Conservation (phyloP, 2,888 invertebrate genomes). For the Orchestes rusci region DNA sequence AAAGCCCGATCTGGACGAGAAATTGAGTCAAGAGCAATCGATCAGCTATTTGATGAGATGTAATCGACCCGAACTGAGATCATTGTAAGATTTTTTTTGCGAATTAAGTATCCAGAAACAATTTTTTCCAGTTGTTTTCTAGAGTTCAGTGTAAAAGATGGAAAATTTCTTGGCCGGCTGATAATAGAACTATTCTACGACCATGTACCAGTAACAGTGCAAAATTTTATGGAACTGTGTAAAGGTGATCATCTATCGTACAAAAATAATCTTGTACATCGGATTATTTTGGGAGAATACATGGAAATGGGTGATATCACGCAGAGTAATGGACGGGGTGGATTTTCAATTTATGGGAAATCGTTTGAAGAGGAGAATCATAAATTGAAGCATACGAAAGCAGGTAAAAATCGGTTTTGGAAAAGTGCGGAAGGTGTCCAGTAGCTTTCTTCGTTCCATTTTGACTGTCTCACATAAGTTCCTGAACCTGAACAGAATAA, state of each 20-base stretch:
- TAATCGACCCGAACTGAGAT: slow-evolving; percentile 21
- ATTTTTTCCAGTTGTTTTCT: slow-evolving; percentile 37
- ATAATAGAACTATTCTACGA: slow-evolving; percentile 42
- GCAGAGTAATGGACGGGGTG: slow-evolving; percentile 46
- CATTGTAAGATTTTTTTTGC: slow-evolving; percentile 25
- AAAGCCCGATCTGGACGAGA: slow-evolving; percentile 33
- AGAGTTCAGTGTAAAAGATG: slow-evolving; percentile 39
- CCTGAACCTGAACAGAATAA: too few species aligned
- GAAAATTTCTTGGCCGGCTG: slow-evolving; percentile 38
- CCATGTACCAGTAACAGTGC: slow-evolving; percentile 40
- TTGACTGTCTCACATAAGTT: too few species aligned
- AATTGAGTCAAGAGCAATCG: slow-evolving; percentile 33
- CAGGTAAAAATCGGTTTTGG: slow-evolving; percentile 40
- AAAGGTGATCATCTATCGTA: slow-evolving; percentile 35
- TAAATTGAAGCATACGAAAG: slow-evolving; percentile 42
- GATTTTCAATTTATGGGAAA: slow-evolving; percentile 46
- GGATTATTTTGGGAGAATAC: slow-evolving; percentile 45
- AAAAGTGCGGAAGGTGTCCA: too few species aligned
- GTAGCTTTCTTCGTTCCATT: too few species aligned
- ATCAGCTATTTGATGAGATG: slow-evolving; percentile 32
- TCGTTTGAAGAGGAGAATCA: slow-evolving; percentile 45
- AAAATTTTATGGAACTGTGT: slow-evolving; percentile 42
- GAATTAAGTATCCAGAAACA: too few species aligned
- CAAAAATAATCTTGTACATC: slow-evolving; percentile 42
- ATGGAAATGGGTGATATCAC: slow-evolving; percentile 51